Base-by-base conservation (phyloP, 2,888 invertebrate species). In the Tryphoninae sp. region DNA sequence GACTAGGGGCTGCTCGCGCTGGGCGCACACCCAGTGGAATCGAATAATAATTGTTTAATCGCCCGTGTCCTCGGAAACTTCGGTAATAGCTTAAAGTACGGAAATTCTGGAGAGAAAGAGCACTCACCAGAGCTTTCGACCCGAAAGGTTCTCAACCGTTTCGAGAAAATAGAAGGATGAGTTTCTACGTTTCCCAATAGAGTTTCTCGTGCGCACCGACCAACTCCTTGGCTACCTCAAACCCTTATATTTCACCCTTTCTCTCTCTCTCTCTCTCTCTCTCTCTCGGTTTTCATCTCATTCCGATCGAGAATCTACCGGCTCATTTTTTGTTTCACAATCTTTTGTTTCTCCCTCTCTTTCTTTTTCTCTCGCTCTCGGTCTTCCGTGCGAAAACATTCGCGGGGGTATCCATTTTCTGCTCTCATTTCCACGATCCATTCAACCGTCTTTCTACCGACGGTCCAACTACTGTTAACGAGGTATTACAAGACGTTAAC, bases 21-120 rank as follows among this genome's bases (percentile, higher is more conserved):
- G 19, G 4, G n/a, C 62, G 53, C 51, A 64, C 26, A 33, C 33
- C 65, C 74, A 75, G 68, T 68, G 84, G 85, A 87, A 88, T 90
- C 87, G 89, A 89, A 89, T 91, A 90, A 90, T 91, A 91, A 91
- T 91, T 88, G 89, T 88, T 90, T 89, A 90, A 90, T 90, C 90
- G 89, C 58, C 88, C 87, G 88, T 89, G 86, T 88, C 87, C 85
- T 85, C 71, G 85, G 86, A 83, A 90, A 90, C 87, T 90, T 90
- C 83, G 84, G 84, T 89, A 89, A 90, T 88, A 88, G 88, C 85
- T 85, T 81, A 86, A 88, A 89, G 87, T 89, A 89, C 82, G 87
- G 59, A 84, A 86, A 88, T 87, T 86, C 81, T 67, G 76, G 33
- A 80, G 77, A 84, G 84, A 87, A 84, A 84, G 84, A 79, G 81